Evolutionary conservation across 2,797 vertebrate genomes (phyloP).

Genomic region (Heteromormyrus szaboi): DNA sequence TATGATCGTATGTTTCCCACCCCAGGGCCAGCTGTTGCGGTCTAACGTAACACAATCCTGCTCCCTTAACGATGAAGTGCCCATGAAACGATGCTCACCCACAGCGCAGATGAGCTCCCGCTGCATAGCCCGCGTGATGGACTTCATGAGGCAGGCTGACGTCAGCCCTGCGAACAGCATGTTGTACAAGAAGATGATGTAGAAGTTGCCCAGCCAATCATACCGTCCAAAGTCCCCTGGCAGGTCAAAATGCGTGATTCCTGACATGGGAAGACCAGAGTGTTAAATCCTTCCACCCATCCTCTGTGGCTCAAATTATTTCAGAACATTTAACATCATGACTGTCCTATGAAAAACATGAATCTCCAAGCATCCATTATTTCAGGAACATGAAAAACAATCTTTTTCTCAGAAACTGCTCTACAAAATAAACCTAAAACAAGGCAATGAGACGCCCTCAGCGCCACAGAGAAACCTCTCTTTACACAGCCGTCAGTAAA

Average conservation of each 20-base stretch:
- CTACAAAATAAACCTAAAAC: background rate
- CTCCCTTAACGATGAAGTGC: background rate
- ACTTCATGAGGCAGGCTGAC: conserved; percentile 87
- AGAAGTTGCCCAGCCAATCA: conserved; percentile 94
- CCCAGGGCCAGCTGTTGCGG: background rate
- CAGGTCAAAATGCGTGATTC: conserved; percentile 92
- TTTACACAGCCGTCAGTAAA: background rate
- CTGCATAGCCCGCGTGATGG: conserved; percentile 82
- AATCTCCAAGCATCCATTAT: background rate
- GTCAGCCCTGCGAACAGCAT: conserved; percentile 88
- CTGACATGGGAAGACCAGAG: conserved; percentile 45
- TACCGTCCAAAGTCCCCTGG: conserved; percentile 90
- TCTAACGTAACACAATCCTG: background rate
- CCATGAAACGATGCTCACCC: conserved; percentile 62
- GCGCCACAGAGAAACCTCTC: background rate
- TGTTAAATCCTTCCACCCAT: background rate
- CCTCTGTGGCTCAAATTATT: background rate
- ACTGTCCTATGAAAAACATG: background rate
- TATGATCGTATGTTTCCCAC: background rate
- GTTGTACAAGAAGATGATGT: conserved; percentile 91
- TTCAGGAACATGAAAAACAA: background rate
- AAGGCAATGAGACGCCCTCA: background rate
- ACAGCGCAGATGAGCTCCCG: conserved; percentile 87
- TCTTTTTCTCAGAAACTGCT: background rate
- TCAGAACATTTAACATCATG: background rate